Evolutionary conservation across 2,888 invertebrate genomes (phyloP).

Genomic region (Drosophila niveifrons): DNA sequence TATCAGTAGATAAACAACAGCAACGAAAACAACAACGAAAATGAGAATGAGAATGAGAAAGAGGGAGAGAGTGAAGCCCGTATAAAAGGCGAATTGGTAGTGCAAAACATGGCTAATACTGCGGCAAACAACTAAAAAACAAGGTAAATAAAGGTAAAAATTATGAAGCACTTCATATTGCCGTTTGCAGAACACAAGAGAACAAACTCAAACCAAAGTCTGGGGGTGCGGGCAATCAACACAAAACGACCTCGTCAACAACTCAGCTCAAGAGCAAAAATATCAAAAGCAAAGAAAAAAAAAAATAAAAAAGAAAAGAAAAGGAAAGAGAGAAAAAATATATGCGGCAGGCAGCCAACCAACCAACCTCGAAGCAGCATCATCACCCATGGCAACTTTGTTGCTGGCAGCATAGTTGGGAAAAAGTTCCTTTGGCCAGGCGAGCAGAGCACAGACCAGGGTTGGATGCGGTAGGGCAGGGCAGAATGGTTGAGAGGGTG

Average conservation of each 20-base stretch:
- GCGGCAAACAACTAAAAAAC: constrained; percentile 65
- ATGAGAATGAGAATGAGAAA: constrained; percentile 1
- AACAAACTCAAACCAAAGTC: constrained; percentile 67
- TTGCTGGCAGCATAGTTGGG: constrained; percentile 75
- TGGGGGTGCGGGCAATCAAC: constrained; percentile 70
- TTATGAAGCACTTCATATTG: constrained; percentile 79
- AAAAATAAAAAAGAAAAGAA: constrained; percentile 8
- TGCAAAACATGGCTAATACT: constrained; percentile 54
- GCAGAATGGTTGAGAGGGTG: constrained; percentile 10
- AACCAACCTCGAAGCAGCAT: constrained; percentile 44
- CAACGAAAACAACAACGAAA: constrained; percentile 24
- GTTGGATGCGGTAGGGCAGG: background rate
- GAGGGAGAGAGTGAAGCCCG: constrained; percentile 11
- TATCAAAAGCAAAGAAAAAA: constrained; percentile 62
- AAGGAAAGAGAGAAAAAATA: constrained; percentile 10
- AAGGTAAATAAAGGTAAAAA: constrained; percentile 76
- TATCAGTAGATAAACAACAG: constrained; percentile 58
- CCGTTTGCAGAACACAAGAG: constrained; percentile 53
- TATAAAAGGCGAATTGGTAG: constrained; percentile 29
- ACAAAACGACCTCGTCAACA: constrained; percentile 81
- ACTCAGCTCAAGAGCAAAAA: constrained; percentile 72
- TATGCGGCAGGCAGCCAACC: constrained; percentile 37
- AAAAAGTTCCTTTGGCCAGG: constrained; percentile 51
- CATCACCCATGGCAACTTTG: constrained; percentile 79
- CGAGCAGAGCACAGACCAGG: background rate